Evolutionary conservation across 2,113 vertebrate genomes (phyloP), one percentile per base, ranked within the genome.

Genomic region (Heterotis niloticus): DNA sequence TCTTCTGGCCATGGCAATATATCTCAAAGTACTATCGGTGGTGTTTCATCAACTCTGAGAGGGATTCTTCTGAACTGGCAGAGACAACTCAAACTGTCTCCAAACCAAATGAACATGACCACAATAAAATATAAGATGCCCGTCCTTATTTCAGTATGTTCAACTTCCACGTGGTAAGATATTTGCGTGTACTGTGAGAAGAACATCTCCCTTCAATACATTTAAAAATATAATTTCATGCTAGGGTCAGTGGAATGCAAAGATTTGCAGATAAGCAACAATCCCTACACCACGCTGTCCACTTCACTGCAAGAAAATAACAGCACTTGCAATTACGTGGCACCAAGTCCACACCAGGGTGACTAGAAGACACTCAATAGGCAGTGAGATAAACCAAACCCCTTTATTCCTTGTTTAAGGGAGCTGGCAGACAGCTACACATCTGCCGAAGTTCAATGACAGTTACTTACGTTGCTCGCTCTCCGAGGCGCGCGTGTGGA

Each of bases 351-450:
- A 74, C 71, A 57, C 71, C 23, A 57, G 68, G 52, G 71, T 13
- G 26, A 24, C 23, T 12, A 51, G 26, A 44, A 74, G 71, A 74
- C 5, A 57, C 54, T 44, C 70, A 72, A 20, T 54, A n/a, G 70
- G 70, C 51, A 54, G 34, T 51, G 44, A 72, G 70, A 72, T 72
- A 51, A 74, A 57, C 56, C 52, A 56, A 57, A 52, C 5, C n/a
- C 20, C 34, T 52, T 11, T 7, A 4, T 16, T 17, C 71, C 71
- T 54, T 11, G 26, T 74, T 54, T 74, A 28, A 17, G 52, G 57
- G 52, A 24, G 57, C 52, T 59, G 71, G 54, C 71, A 74, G 71
- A 72, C 54, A 54, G 52, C 71, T 74, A 74, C 71, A 24, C 57
- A 54, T 74, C 56, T 23, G 26, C 23, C 56, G 52, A 10, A 57